Base-by-base conservation (phyloP, 2,113 vertebrate species). In the Apteryx owenii region DNA sequence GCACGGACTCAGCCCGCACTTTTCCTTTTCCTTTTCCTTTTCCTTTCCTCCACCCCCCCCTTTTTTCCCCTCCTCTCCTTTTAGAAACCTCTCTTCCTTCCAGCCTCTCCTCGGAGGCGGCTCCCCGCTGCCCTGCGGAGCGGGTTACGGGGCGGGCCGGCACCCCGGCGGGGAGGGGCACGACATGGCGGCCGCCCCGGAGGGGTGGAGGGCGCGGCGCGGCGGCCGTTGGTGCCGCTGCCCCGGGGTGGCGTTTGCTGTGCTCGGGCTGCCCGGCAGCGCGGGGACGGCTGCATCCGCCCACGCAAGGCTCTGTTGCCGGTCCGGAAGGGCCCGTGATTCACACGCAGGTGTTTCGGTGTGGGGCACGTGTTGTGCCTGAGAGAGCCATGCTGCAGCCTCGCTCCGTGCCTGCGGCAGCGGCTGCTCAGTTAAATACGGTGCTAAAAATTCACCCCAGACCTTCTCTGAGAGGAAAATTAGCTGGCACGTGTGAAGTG, bases 1-100 rank as follows among this genome's bases (percentile, higher is more conserved):
- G 22, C 3, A 7, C 13, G 20, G 17, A 8, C 14, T 2, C 46
- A 11, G 8, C 3, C 53, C 53, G 23, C 25, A 25, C 53, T 28
- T 25, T 26, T 26, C 53, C 10, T 26, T 23, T 11, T 23, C 51
- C 51, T 42, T 42, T 42, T 42, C 42, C 42, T 42, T 42, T 42
- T 42, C 18, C 48, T 50, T 20, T 19, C 48, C 20, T 50, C 20
- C 48, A 19, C 48, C 20, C 48, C 20, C 48, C 20, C 48, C 20
- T 50, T 50, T 50, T 50, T 50, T 50, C 17, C 9, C 50, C 50
- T 51, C 51, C 21, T 23, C 12, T 26, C 26, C 21, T 26, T 53
- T 54, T 13, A 5, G 3, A 9, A 2, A 0, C 0, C 5, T 0
- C 4, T 6, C 5, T 31, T 6, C 3, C 3, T 1, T 6, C 7